phyloP scores from a whole-genome alignment of 2,888 invertebrate genomes.

The Drosophila anceps region DNA sequence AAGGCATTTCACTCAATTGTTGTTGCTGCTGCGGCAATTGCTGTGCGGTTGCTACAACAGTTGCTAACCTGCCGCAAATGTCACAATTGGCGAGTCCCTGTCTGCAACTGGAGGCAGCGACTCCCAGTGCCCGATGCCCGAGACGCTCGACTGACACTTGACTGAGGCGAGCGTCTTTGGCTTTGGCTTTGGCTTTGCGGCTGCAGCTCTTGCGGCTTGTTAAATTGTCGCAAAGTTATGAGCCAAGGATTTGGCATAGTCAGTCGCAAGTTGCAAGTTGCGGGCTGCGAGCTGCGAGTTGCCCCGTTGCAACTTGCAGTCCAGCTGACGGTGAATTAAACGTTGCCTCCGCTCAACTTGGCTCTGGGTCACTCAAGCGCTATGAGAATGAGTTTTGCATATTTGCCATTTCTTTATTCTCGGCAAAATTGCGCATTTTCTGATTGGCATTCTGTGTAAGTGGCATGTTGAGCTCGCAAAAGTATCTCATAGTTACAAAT shows the following conservation, averaged over 20 bases:
- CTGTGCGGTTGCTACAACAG: slow-evolving; percentile 66
- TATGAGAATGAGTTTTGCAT: slow-evolving; percentile 36
- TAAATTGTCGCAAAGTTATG: slow-evolving; percentile 77
- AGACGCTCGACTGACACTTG: slow-evolving; percentile 51
- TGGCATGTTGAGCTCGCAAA: background rate
- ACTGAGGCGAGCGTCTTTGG: slow-evolving; percentile 28
- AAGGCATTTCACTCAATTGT: slow-evolving; percentile 76
- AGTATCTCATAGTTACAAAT: slow-evolving; percentile 1
- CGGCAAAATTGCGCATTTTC: slow-evolving; percentile 1
- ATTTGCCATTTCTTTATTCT: slow-evolving; percentile 3
- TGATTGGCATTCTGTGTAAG: slow-evolving; percentile 1
- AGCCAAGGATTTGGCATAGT: slow-evolving; percentile 50
- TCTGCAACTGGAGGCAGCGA: slow-evolving; percentile 23
- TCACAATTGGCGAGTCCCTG: slow-evolving; percentile 60
- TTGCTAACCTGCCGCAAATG: slow-evolving; percentile 72
- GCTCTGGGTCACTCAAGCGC: slow-evolving; percentile 58
- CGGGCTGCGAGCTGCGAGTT: slow-evolving; percentile 16
- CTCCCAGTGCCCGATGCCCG: slow-evolving; percentile 9
- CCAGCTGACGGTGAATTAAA: slow-evolving; percentile 45
- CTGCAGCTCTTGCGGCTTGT: slow-evolving; percentile 59
- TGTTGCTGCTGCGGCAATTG: slow-evolving; percentile 69
- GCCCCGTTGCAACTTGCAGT: slow-evolving; percentile 3
- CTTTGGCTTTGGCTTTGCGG: slow-evolving; percentile 41
- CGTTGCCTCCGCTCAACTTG: slow-evolving; percentile 23
- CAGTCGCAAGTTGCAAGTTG: slow-evolving; percentile 16